Evolutionary conservation across 2,797 vertebrate genomes (phyloP).

Genomic region (Adelosebastes latens): DNA sequence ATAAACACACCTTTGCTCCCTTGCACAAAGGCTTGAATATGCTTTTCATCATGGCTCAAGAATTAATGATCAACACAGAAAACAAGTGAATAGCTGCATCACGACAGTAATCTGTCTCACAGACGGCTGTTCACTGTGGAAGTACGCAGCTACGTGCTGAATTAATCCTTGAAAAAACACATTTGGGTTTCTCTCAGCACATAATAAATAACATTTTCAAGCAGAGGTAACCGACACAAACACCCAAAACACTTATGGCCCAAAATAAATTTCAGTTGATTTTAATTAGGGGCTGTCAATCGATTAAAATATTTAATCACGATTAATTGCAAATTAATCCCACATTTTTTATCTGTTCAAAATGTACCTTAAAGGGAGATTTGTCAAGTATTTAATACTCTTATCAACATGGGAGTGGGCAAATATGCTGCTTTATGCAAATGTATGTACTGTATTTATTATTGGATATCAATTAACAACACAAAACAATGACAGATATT

Average conservation of each 20-base stretch:
- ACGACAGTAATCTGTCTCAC: not conserved
- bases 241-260: not conserved
- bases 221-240: not conserved
- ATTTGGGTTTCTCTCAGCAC: not conserved
- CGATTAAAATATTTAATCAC: too few species aligned
- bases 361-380: too few species aligned
- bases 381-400: too few species aligned
- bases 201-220: not conserved
- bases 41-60: not conserved
- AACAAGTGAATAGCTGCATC: not conserved
- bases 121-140: not conserved
- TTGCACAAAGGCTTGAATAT: not conserved
- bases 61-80: conserved; percentile 1
- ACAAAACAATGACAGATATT: too few species aligned
- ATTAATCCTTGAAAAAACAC: not conserved
- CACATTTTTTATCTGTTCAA: too few species aligned
- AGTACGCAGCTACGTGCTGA: not conserved
- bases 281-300: too few species aligned
- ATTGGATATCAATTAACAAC: too few species aligned
- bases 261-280: not conserved
- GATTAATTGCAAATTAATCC: too few species aligned
- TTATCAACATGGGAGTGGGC: too few species aligned
- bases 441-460: too few species aligned
- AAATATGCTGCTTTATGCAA: too few species aligned
- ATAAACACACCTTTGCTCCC: conserved; percentile 6